Conservation (phyloP, 1,140 invertebrate genomes). For the Whitmania pigra region DNA sequence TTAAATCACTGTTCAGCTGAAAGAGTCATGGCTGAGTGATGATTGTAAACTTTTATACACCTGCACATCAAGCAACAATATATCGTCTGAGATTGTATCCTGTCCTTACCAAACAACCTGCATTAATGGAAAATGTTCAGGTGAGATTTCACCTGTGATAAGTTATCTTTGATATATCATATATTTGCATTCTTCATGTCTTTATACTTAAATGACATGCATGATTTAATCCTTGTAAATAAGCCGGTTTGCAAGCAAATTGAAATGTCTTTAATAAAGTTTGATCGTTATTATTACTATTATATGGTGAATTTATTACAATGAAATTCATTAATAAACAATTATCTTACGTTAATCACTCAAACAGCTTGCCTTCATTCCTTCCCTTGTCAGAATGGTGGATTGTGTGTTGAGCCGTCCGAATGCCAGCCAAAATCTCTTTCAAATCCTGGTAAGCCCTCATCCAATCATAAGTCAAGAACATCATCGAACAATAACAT, state of each 20-base stretch:
- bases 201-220: no score
- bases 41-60: neutral
- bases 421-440: constrained; percentile 1
- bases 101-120: constrained; percentile 5
- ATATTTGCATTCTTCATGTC: no score
- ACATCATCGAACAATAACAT: no score
- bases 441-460: neutral
- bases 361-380: neutral
- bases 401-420: neutral
- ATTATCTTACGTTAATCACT: neutral
- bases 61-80: neutral
- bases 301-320: no score
- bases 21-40: neutral
- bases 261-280: no score
- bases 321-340: neutral
- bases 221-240: no score
- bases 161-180: no score
- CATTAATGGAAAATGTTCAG: constrained; percentile 10
- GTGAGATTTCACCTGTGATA: neutral
- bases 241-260: no score
- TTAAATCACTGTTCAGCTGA: no score
- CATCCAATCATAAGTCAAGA: no score
- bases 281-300: no score
- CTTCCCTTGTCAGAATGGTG: neutral
- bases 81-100: neutral